These are phyloP conservation scores for Cotesia glomerata DNA, from an alignment of 1,140 invertebrate genomes.

Conservation along the genomic window DNA sequence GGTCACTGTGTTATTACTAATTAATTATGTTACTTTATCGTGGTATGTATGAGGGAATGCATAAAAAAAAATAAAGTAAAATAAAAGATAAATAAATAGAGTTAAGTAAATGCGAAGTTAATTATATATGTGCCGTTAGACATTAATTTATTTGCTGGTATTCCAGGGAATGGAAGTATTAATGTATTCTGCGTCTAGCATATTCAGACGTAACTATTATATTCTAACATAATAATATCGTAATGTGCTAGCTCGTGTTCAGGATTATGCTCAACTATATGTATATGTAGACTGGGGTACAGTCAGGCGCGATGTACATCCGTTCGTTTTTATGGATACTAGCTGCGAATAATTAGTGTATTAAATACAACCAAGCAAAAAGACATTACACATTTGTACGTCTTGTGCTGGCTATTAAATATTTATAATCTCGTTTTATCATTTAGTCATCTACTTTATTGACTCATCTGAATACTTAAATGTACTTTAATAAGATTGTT, in stretches of 20 bases:
- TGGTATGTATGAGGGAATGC: too few relatives aligned
- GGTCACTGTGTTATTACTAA: conserved; percentile 13
- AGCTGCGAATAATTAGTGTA: conserved; percentile 8
- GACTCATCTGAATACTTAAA: too few relatives aligned
- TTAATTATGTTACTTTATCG: conserved; percentile 4
- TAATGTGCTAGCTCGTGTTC: neutral
- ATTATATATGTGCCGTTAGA: conserved; percentile 19
- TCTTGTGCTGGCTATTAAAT: too few relatives aligned
- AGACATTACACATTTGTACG: too few relatives aligned
- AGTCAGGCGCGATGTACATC: neutral
- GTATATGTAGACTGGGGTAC: too few relatives aligned
- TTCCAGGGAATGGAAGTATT: neutral
- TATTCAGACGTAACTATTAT: conserved; percentile 9
- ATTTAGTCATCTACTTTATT: too few relatives aligned
- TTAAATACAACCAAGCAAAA: neutral
- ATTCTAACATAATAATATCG: conserved; percentile 16
- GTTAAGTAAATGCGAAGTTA: neutral
- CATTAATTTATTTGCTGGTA: conserved; percentile 15
- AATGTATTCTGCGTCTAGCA: neutral
- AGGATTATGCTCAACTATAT: neutral
- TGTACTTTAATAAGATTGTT: too few relatives aligned
- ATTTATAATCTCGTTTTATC: too few relatives aligned
- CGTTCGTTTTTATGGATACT: conserved; percentile 15
- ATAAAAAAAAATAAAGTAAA: too few relatives aligned
- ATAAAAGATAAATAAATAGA: too few relatives aligned